Evolutionary conservation across 1,140 invertebrate species (phyloP), one percentile per base, ranked within the genome.

Genomic region (Paraescarpia echinospica): DNA sequence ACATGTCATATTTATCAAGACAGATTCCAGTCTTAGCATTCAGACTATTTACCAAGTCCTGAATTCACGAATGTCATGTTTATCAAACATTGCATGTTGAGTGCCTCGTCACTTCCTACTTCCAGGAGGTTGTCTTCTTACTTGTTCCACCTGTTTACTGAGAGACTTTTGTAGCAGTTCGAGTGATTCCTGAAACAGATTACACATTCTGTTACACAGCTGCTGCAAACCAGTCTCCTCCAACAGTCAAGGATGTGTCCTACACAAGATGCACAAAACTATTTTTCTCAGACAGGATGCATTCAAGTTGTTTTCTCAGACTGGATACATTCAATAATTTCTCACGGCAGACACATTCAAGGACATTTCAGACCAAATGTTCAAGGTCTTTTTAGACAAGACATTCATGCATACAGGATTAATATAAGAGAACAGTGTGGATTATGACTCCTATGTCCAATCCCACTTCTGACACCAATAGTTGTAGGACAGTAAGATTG

Each of bases 111-210:
- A 77, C 59, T 77, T 77, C 27, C 59, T 77, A 18, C 12, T 77
- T 77, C 18, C 59, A 27, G 59, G 59, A 12, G 96, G 95, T 93
- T 96, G 94, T n/a, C 94, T 94, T 93, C 94, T 93, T 12, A 97
- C 96, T 34, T 97, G 95, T 94, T 97, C 96, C 59, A 97, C 94
- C 94, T 97, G 97, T 92, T 97, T 96, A 94, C 97, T 97, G 18
- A 98, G 94, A 92, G 97, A 97, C 93, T 96, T 96, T 94, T 97
- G 97, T 2, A 97, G 95, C 94, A 97, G 96, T 35, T 97, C 96
- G 93, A 98, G 95, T 51, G 97, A 97, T 94, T 97, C 97, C 97
- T 97, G 93, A 22, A 96, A 95, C 92, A 92, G 59, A 93, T 34
- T 88, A 93, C 91, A 89, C 33, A 90, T 34, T 90, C 1, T 31